These are phyloP conservation scores for Drosophila saltans DNA, from an alignment of 1,140 invertebrate genomes.

Conservation along the genomic window DNA sequence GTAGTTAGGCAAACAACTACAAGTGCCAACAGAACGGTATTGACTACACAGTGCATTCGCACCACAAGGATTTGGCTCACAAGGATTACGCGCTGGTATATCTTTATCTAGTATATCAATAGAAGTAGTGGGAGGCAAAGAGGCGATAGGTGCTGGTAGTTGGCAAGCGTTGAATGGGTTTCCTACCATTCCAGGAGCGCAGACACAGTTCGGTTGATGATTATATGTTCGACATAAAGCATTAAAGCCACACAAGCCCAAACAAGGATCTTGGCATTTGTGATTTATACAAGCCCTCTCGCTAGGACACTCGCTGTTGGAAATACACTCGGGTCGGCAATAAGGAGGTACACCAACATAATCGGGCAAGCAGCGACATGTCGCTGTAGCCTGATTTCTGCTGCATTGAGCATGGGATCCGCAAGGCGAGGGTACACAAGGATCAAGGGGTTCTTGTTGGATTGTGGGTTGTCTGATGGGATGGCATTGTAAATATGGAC, in stretches of 20 bases:
- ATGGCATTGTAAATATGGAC: constrained; percentile 89
- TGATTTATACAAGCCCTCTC: constrained; percentile 88
- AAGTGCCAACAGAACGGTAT: constrained; percentile 87
- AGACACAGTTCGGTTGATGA: constrained; percentile 87
- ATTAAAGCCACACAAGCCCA: constrained; percentile 86
- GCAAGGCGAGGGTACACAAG: constrained; percentile 89
- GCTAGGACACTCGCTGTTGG: constrained; percentile 87
- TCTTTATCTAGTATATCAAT: constrained; percentile 90
- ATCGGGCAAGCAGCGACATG: constrained; percentile 88
- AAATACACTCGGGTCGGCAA: constrained; percentile 87
- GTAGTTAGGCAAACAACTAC: constrained; percentile 88
- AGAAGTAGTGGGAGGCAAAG: constrained; percentile 82
- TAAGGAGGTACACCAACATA: constrained; percentile 87
- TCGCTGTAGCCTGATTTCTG: constrained; percentile 86
- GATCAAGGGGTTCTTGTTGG: constrained; percentile 88
- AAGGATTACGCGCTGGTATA: constrained; percentile 87
- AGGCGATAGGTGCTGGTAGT: constrained; percentile 84
- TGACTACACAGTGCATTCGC: constrained; percentile 86
- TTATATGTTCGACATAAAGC: constrained; percentile 87
- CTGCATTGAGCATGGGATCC: constrained; percentile 89
- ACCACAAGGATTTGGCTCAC: constrained; percentile 86
- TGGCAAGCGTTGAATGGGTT: constrained; percentile 87
- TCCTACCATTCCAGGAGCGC: constrained; percentile 88
- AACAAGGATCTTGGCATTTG: constrained; percentile 86
- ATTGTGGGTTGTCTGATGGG: constrained; percentile 87